phyloP scores from a whole-genome alignment of 2,888 invertebrate genomes.

The Caenorhabditis sp. region DNA sequence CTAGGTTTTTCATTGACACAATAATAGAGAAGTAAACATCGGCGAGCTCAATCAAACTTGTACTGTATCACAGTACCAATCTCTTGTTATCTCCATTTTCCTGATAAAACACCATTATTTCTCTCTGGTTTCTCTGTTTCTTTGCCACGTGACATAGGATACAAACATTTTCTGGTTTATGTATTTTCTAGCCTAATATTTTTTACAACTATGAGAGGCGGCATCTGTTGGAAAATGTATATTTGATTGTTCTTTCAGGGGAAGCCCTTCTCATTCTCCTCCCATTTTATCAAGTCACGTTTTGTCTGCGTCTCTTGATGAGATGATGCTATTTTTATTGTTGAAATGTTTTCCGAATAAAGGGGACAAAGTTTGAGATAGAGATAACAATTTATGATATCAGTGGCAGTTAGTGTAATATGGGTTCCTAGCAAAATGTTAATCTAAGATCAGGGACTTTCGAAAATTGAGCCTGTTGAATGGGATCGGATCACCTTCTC shows the following conservation, averaged over 20 bases:
- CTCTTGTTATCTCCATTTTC: background rate
- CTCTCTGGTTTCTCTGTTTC: too few relatives aligned
- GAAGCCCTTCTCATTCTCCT: background rate
- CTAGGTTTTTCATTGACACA: background rate
- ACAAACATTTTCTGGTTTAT: background rate
- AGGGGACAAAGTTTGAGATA: background rate
- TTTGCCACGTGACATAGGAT: background rate
- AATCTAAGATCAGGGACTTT: too few relatives aligned
- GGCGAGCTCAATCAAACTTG: background rate
- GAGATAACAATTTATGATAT: background rate
- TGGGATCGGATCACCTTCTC: too few relatives aligned
- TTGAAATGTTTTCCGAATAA: background rate
- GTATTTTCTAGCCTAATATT: background rate
- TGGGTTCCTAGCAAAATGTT: too few relatives aligned
- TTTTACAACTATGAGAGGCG: background rate
- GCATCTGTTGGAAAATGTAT: background rate
- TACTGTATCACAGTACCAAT: background rate
- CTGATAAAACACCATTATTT: background rate
- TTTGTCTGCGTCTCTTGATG: background rate
- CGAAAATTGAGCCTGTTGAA: too few relatives aligned
- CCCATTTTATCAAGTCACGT: background rate
- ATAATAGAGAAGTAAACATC: too few relatives aligned
- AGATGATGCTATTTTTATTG: background rate
- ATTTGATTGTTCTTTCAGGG: slow-evolving; percentile 2
- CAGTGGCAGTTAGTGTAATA: background rate